Conservation (phyloP, 2,888 invertebrate genomes). For the Caenorhabditis sinica region DNA sequence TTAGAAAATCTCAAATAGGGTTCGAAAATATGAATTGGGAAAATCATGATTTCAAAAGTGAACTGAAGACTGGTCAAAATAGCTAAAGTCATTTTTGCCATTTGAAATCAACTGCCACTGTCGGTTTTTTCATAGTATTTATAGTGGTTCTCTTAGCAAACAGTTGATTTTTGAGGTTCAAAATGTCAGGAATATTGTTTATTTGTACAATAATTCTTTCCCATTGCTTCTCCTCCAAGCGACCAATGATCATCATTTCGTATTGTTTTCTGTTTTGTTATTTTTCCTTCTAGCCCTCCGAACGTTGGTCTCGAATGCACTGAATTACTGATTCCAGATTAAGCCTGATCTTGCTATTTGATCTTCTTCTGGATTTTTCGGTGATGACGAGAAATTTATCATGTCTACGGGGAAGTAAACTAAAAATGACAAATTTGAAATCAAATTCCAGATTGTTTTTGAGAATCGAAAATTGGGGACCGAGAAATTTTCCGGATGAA, state of each 20-base stretch:
- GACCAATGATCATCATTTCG: slow-evolving; percentile 24
- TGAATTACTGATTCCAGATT: not conserved
- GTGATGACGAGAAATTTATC: slow-evolving; percentile 25
- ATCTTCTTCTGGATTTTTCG: not conserved
- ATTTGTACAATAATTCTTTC: slow-evolving; percentile 34
- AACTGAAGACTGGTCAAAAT: too few species aligned
- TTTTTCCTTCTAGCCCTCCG: not conserved
- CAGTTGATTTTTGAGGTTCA: slow-evolving; percentile 38
- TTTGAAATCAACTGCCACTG: not conserved
- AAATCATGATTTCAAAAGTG: too few species aligned
- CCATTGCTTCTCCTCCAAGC: slow-evolving; percentile 9
- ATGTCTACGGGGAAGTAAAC: slow-evolving; percentile 15
- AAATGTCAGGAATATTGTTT: slow-evolving; percentile 33
- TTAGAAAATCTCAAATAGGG: too few species aligned
- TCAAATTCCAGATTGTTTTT: not conserved
- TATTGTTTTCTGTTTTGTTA: slow-evolving; percentile 18
- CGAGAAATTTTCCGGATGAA: not conserved
- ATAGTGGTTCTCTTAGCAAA: slow-evolving; percentile 2
- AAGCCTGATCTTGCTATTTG: slow-evolving; percentile 6
- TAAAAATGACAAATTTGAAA: slow-evolving; percentile 29
- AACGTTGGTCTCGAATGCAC: not conserved
- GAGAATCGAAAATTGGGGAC: not conserved
- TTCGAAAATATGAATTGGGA: too few species aligned
- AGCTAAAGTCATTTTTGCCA: not conserved
- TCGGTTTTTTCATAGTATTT: not conserved